phyloP scores from a whole-genome alignment of 2,797 vertebrate species.

The Simalia tracyae region DNA sequence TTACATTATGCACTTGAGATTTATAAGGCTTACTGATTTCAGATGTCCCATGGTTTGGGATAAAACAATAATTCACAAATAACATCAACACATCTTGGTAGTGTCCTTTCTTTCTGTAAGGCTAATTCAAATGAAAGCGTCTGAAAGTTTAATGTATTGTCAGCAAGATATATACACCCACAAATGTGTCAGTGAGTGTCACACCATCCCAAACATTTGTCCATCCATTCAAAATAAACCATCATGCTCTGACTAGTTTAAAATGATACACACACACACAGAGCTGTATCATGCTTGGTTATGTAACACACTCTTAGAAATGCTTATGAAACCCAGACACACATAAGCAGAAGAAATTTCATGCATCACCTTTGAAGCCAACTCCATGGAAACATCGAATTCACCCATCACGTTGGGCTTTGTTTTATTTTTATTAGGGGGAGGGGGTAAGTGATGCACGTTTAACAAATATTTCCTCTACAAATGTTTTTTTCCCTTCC shows the following conservation, averaged over 20 bases:
- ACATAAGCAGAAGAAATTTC: constrained; percentile 50
- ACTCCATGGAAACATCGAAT: constrained; percentile 60
- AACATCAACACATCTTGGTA: constrained; percentile 29
- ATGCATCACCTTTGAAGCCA: constrained; percentile 70
- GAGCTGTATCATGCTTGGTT: constrained; percentile 58
- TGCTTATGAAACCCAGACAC: constrained; percentile 21
- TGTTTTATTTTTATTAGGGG: constrained; percentile 25
- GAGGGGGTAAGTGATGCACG: constrained; percentile 36
- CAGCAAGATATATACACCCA: constrained; percentile 32
- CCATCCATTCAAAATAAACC: constrained; percentile 49
- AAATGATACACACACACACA: constrained; percentile 30
- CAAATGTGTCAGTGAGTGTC: constrained; percentile 26
- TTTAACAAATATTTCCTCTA: constrained; percentile 40
- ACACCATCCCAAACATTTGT: constrained; percentile 38
- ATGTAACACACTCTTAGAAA: constrained; percentile 36
- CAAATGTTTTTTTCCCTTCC: constrained; percentile 40
- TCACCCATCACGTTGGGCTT: constrained; percentile 54
- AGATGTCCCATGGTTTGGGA: not conserved
- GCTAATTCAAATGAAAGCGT: constrained; percentile 42
- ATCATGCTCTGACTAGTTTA: constrained; percentile 67
- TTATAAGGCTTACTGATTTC: not conserved
- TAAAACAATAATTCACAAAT: not conserved
- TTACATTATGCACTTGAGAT: not conserved
- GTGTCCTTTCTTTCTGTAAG: constrained; percentile 54
- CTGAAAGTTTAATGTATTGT: constrained; percentile 33